Base-by-base conservation (phyloP, 2,888 invertebrate genomes). In the Caenorhabditis sp. region DNA sequence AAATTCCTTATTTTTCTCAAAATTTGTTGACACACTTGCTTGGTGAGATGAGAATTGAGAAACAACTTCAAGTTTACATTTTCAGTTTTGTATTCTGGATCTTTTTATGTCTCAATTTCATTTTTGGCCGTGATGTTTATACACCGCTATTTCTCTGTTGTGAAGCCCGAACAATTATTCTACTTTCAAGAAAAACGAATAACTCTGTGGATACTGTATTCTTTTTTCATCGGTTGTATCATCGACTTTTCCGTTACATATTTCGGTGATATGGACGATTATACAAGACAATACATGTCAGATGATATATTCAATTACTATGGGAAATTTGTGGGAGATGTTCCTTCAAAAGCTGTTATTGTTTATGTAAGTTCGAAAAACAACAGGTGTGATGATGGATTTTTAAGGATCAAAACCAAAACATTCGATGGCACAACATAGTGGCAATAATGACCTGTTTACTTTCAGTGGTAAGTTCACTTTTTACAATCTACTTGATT, bases 41-140 rank as follows among this genome's bases (percentile, higher is more conserved):
- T 27, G 43, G 53, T 21, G 38, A 7, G 2, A 5, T 63, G 3
- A 58, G 43, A 3, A 53, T 63, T 17, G 59, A 59, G 31, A 27
- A 58, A 7, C 53, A 53, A 12, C n/a, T 67, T 7, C 63, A 67
- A 23, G 38, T 63, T 0, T 59, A 38, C 4, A 68, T 17, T 68
- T 49, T 36, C 54, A 56, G 31, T 59, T 68, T 5, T 63, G 63
- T 4, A 63, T 68, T n/a, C 68, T 63, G 17, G 59, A 56, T 38
- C 49, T 60, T 50, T 68, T 63, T 56, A 59, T 59, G 43, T 68
- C 59, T 25, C 17, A 43, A 43, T 43, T 17, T 43, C 43, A 12
- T 43, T 43, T 43, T 17, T 43, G 17, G 43, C 43, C 5, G 17
- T 43, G 8, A 43, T 43, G 43, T 43, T 43, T 17, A 43, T 43